Evolutionary conservation across 2,888 invertebrate species (phyloP).

Genomic region (Cephus sareptanus): DNA sequence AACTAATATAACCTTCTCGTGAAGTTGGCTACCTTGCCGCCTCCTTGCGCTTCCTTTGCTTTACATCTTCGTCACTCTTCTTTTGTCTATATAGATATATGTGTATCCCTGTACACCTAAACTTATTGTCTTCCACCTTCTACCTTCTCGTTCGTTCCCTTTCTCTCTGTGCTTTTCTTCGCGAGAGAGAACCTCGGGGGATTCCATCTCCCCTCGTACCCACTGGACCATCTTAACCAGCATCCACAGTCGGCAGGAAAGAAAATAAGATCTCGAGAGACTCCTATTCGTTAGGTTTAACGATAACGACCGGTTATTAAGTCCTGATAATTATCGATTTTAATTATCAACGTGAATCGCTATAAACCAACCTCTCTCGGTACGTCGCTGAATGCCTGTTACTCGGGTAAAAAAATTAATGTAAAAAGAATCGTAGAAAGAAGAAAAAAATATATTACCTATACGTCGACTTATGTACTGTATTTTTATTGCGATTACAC

Average conservation of each 20-base stretch:
- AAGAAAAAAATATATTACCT: neutral
- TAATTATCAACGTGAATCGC: constrained; percentile 55
- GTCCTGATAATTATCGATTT: constrained; percentile 62
- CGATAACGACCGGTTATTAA: constrained; percentile 63
- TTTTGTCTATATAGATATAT: neutral
- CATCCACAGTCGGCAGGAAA: constrained; percentile 24
- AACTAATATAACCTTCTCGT: neutral
- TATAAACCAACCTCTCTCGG: constrained; percentile 24
- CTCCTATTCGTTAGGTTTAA: constrained; percentile 49
- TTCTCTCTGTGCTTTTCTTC: constrained; percentile 13
- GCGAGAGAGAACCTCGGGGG: neutral
- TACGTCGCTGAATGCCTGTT: neutral
- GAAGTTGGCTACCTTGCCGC: neutral
- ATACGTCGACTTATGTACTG: neutral
- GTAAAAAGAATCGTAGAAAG: neutral
- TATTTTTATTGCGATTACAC: neutral
- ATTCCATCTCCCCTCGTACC: neutral
- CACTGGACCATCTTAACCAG: neutral
- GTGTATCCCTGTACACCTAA: neutral
- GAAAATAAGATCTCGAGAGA: constrained; percentile 36
- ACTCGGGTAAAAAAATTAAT: constrained; percentile 6
- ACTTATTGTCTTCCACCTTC: neutral
- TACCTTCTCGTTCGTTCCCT: neutral
- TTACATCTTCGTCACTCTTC: neutral
- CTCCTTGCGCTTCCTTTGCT: neutral